A percentile compares a stretch with the other conserved stretches of the same genome.
Conservation (phyloP, 2,888 invertebrate genomes). For the Dynastes tityus region DNA sequence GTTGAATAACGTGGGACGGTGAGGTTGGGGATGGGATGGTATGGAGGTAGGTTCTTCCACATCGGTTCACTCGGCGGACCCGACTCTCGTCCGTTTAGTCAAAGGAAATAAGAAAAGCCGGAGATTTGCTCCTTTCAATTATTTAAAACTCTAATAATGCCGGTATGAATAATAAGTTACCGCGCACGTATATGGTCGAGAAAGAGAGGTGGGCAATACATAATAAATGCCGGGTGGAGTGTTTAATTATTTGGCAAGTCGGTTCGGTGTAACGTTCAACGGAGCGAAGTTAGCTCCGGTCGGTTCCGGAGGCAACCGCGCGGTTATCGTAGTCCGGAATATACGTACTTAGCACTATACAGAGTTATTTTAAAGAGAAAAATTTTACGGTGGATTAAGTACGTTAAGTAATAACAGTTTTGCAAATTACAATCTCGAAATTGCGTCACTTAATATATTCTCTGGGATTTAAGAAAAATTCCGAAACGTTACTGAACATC, state of each 20-base stretch:
- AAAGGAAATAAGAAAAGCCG: slow-evolving; percentile 57
- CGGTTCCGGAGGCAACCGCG: slow-evolving; percentile 39
- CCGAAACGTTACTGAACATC: too few relatives aligned
- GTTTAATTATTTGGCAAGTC: slow-evolving; percentile 67
- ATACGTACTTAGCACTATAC: not conserved
- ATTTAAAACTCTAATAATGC: slow-evolving; percentile 69
- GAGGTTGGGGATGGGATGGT: not conserved
- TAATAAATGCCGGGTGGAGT: slow-evolving; percentile 65
- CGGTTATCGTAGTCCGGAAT: slow-evolving; percentile 22
- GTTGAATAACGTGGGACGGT: slow-evolving; percentile 21
- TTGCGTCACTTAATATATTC: not conserved
- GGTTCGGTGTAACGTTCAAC: slow-evolving; percentile 58
- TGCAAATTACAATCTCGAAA: too few relatives aligned
- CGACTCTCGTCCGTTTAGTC: slow-evolving; percentile 36
- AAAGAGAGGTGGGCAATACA: slow-evolving; percentile 64
- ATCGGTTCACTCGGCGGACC: slow-evolving; percentile 4
- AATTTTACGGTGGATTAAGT: too few relatives aligned
- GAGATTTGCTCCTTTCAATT: slow-evolving; percentile 62
- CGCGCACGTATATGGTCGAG: slow-evolving; percentile 65
- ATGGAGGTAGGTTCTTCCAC: slow-evolving; percentile 23
- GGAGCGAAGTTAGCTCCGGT: slow-evolving; percentile 52
- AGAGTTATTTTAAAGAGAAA: not conserved
- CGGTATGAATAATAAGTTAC: slow-evolving; percentile 69
- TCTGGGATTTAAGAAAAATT: too few relatives aligned
- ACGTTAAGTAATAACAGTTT: too few relatives aligned